These are phyloP conservation scores for Hylomyscus alleni DNA, from an alignment of 2,797 vertebrate genomes.

Conservation along the genomic window DNA sequence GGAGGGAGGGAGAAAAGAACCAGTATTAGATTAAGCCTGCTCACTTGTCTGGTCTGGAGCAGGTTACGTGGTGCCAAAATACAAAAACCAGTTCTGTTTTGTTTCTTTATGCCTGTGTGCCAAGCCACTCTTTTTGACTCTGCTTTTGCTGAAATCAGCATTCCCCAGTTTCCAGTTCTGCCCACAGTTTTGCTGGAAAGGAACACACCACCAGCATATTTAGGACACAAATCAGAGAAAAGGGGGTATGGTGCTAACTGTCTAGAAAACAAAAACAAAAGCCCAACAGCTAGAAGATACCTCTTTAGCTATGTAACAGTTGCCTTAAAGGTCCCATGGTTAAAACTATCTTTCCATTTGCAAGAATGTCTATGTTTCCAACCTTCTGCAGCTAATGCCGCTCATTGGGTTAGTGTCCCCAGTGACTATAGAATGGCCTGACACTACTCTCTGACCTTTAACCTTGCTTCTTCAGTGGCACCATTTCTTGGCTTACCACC, in stretches of 20 bases:
- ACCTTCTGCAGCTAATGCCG: neutral
- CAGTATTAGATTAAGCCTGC: conserved; percentile 62
- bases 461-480: conserved; percentile 43
- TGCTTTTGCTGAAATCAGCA: conserved; percentile 79
- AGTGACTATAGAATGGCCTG: neutral
- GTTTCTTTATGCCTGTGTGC: conserved; percentile 40
- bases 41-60: conserved; percentile 73
- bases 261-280: conserved; percentile 28
- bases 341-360: conserved; percentile 1
- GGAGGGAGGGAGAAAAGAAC: neutral
- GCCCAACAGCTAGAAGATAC: neutral
- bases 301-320: conserved; percentile 42
- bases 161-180: conserved; percentile 65
- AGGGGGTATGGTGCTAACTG: neutral
- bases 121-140: conserved; percentile 65
- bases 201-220: conserved; percentile 46
- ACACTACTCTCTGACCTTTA: conserved; percentile 31
- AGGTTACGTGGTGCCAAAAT: conserved; percentile 70
- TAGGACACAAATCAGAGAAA: conserved; percentile 35
- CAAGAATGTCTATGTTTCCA: neutral
- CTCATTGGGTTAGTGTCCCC: neutral
- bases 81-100: conserved; percentile 55
- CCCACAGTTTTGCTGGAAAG: conserved; percentile 68
- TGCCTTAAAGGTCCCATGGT: conserved; percentile 11
- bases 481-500: conserved; percentile 12